Evolutionary conservation across 2,888 invertebrate genomes (phyloP).

Genomic region (Eretmocerus hayati): DNA sequence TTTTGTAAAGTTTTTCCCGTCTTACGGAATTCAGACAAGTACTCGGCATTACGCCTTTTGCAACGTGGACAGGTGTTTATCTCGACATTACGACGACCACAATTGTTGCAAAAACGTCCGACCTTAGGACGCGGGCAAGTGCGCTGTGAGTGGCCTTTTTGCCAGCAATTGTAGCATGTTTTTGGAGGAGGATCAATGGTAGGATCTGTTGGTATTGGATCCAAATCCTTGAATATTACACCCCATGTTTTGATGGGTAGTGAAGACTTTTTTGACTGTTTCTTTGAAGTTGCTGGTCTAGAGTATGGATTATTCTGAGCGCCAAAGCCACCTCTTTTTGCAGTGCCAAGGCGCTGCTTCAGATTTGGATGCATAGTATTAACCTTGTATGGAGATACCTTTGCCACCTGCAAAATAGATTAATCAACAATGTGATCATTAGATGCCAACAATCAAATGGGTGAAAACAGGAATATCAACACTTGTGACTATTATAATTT

Average conservation of each 20-base stretch:
- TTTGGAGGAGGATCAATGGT: constrained; percentile 11
- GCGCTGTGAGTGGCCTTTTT: constrained; percentile 3
- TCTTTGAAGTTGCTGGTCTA: not conserved
- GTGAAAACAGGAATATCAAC: not conserved
- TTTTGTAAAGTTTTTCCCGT: not conserved
- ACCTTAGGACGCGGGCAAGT: not conserved
- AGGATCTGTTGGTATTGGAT: constrained; percentile 5
- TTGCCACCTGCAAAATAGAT: not conserved
- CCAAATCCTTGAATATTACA: constrained; percentile 4
- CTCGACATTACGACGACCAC: constrained; percentile 11
- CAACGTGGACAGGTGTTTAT: constrained; percentile 10
- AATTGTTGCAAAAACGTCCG: constrained; percentile 7
- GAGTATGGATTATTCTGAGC: not conserved
- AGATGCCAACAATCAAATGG: not conserved
- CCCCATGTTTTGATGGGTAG: constrained; percentile 5
- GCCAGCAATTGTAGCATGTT: constrained; percentile 14
- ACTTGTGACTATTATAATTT: not conserved
- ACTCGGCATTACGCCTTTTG: not conserved
- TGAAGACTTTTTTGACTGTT: not conserved
- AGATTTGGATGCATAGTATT: not conserved
- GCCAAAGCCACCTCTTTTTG: not conserved
- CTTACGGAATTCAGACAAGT: not conserved
- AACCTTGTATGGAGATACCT: not conserved
- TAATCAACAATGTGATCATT: not conserved
- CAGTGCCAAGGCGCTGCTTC: not conserved